Conservation (phyloP, 2,888 invertebrate genomes). For the Lissonota sp. region DNA sequence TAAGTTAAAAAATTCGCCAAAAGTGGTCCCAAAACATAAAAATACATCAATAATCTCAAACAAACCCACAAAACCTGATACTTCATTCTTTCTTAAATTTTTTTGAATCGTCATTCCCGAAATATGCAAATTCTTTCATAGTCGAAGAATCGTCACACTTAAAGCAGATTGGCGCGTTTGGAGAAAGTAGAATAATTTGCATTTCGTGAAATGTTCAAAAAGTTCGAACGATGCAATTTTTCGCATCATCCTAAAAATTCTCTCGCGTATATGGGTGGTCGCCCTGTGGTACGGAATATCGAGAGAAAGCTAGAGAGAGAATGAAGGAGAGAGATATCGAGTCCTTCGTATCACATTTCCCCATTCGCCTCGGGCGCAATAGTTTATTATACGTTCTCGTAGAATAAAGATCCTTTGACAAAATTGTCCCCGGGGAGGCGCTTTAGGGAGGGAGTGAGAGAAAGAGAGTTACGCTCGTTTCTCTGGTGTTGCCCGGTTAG, state of each 20-base stretch:
- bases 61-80: constrained; percentile 1
- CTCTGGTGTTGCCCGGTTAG: constrained; percentile 35
- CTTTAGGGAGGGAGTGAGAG: constrained; percentile 74
- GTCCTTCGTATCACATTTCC: constrained; percentile 79
- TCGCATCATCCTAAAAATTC: constrained; percentile 28
- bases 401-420: constrained; percentile 84
- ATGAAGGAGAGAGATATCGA: constrained; percentile 51
- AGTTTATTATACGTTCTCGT: constrained; percentile 82
- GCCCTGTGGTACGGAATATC: constrained; percentile 8
- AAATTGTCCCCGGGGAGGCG: constrained; percentile 82
- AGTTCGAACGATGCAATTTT: constrained; percentile 4
- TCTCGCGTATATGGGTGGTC: constrained; percentile 1
- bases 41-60: background rate
- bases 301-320: constrained; percentile 11
- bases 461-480: constrained; percentile 32
- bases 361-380: constrained; percentile 77
- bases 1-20: too few species aligned
- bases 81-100: constrained; percentile 17
- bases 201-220: background rate
- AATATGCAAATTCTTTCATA: background rate
- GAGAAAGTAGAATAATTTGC: too few species aligned
- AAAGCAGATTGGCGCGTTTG: too few species aligned
- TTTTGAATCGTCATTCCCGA: background rate
- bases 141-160: background rate
- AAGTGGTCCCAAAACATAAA: too few species aligned